Conservation (phyloP, 2,113 vertebrate species). For the Notechis scutatus region DNA sequence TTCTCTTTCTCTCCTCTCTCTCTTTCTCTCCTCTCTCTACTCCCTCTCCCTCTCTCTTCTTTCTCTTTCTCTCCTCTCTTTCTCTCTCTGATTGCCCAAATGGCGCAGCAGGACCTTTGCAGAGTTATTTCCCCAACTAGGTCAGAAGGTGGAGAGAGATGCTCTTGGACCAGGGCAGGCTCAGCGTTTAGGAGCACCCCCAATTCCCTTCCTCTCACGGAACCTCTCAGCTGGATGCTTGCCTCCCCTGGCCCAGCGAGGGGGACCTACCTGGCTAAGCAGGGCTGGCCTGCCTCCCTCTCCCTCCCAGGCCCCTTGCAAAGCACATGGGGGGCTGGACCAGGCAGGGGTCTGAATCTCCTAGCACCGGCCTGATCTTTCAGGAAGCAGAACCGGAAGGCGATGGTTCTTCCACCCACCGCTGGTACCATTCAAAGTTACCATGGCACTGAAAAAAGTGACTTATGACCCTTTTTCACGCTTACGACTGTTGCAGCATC, state of each 20-base stretch:
- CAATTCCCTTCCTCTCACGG: background rate
- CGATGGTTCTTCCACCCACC: background rate
- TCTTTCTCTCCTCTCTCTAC: too few relatives aligned
- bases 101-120: too few relatives aligned
- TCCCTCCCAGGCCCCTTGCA: background rate
- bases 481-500: too few relatives aligned
- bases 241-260: background rate
- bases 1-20: too few relatives aligned
- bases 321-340: background rate
- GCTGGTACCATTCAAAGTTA: background rate
- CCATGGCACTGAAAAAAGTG: too few relatives aligned
- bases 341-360: background rate
- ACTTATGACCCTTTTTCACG: too few relatives aligned
- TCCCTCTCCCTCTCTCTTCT: too few relatives aligned
- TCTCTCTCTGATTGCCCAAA: too few relatives aligned
- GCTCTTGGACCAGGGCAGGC: background rate
- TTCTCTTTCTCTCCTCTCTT: too few relatives aligned
- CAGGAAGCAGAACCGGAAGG: background rate
- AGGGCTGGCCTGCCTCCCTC: background rate
- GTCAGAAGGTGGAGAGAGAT: too few relatives aligned
- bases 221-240: background rate
- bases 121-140: too few relatives aligned
- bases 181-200: background rate
- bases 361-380: background rate
- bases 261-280: background rate